phyloP scores from a whole-genome alignment of 2,888 invertebrate species.

The Mactromeris polynyma region DNA sequence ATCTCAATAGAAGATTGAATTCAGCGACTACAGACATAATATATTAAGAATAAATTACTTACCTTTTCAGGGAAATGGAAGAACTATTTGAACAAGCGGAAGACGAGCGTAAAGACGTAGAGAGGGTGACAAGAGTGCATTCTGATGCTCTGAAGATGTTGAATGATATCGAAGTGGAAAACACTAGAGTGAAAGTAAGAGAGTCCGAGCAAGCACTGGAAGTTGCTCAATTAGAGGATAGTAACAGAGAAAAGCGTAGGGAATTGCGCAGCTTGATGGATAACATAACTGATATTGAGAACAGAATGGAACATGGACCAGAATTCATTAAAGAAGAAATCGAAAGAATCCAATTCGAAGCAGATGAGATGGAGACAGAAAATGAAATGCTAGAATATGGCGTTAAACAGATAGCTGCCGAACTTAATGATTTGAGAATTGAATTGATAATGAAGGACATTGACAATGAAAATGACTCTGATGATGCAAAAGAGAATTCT shows the following conservation, averaged over 20 bases:
- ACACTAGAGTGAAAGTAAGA: background rate
- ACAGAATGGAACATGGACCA: conserved; percentile 7
- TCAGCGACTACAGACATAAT: no score
- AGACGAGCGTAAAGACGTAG: background rate
- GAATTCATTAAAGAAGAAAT: background rate
- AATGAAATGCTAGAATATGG: background rate
- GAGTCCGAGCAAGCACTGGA: background rate
- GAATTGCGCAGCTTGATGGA: background rate
- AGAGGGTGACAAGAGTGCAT: background rate
- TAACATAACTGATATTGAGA: background rate
- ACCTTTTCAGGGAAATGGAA: background rate
- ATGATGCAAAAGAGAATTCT: background rate
- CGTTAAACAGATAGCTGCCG: background rate
- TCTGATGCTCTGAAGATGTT: background rate
- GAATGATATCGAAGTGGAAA: background rate
- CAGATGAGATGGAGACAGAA: background rate
- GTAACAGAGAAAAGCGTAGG: background rate
- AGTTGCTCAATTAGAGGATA: background rate
- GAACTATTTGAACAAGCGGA: background rate
- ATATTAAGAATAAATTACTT: background rate
- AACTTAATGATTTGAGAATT: conserved; percentile 13
- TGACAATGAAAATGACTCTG: background rate
- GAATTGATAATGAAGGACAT: background rate
- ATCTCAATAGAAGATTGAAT: no score
- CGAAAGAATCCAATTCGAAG: background rate